Percentiles rank a stretch among this genome's conserved stretches.
These are phyloP conservation scores for Aptenodytes forsteri DNA, from an alignment of 2,113 vertebrate species.

Conservation along the genomic window DNA sequence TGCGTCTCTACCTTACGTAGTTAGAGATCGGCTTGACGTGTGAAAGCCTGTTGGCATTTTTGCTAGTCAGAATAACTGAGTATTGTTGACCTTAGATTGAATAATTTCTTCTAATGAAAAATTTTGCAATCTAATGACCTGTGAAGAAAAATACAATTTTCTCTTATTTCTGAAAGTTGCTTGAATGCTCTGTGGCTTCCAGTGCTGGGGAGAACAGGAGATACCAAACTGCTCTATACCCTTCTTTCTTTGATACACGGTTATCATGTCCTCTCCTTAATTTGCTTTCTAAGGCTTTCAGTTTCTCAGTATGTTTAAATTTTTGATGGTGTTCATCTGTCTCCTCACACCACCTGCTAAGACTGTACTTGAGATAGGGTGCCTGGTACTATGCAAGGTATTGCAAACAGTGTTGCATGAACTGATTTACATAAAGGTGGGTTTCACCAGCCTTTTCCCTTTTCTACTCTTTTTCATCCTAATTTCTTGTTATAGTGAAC, in stretches of 20 bases:
- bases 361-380: background rate
- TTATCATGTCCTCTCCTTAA: background rate
- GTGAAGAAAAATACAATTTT: background rate
- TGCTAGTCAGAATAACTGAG: background rate
- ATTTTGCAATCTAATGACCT: background rate
- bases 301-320: background rate
- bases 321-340: background rate
- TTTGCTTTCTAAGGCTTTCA: background rate
- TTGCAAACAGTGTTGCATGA: accelerated
- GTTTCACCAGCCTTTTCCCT: background rate
- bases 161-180: background rate
- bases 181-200: background rate
- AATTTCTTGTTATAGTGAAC: background rate
- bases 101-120: background rate
- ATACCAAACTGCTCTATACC: background rate
- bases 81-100: background rate
- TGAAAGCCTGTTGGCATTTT: background rate
- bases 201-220: background rate
- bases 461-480: background rate
- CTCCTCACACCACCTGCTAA: background rate
- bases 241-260: background rate
- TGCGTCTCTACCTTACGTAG: accelerated
- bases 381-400: background rate
- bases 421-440: background rate
- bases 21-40: background rate